Base-by-base conservation (phyloP, 2,113 vertebrate species). In the Engraulis encrasicolus region DNA sequence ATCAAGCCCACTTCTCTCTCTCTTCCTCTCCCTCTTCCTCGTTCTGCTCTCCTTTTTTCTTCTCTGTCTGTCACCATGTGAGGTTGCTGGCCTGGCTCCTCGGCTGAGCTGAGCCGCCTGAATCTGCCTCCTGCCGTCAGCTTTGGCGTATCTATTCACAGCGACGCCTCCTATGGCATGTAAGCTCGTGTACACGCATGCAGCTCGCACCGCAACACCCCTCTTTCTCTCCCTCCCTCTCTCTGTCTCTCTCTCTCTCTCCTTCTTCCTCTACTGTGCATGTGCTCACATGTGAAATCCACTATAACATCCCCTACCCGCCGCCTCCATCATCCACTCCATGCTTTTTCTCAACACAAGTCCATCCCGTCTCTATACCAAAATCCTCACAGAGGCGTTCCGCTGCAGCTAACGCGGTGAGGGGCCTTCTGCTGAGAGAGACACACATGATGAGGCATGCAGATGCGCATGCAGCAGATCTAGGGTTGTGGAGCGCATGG, bases 21-120 rank as follows among this genome's bases (percentile, higher is more conserved):
- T 31, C 58, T 11, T 23, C 11, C 23, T 66, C 58, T 66, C 7
- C 23, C 0, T 5, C 18, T 31, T 23, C 6, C n/a, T 23, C 52
- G 20, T n/a, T 58, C 52, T 58, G 6, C 58, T 31, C 27, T 0
- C 58, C 31, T 11, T 31, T 11, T 66, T 23, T 14, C n/a, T 14
- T 61, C 58, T 66, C 58, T 66, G 58, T 23, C 27, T 66, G 58
- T 66, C 58, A 61, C 58, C 12, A n/a, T n/a, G 58, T 66, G 58
- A 66, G 58, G 58, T 11, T n/a, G 20, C 54, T 58, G 54, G 54
- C 54, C 20, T n/a, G 54, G 58, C 58, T 66, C n/a, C 58, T n/a
- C 6, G 27, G 58, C 58, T 66, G 58, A 66, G 23, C 58, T 23
- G 23, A n/a, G n/a, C n/a, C n/a, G n/a, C n/a, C 2, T 9, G 58